Conservation (phyloP, 2,113 vertebrate genomes). For the Syrrhaptes paradoxus region DNA sequence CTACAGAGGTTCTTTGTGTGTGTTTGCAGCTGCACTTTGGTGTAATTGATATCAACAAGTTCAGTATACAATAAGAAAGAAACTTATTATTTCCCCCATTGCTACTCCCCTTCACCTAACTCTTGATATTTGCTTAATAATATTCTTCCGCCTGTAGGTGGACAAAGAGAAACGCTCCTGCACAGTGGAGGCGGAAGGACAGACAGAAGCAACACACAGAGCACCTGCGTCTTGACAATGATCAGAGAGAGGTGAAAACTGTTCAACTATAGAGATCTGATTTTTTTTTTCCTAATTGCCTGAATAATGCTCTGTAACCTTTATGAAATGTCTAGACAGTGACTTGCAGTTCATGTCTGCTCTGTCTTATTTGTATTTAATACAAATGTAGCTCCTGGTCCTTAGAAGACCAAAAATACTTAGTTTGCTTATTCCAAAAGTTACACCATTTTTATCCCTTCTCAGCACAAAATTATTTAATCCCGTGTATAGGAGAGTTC, state of each 20-base stretch:
- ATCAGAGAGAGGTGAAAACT: constrained; percentile 92
- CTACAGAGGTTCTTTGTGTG: background rate
- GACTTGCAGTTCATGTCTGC: background rate
- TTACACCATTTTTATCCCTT: background rate
- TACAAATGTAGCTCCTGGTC: background rate
- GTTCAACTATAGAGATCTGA: background rate
- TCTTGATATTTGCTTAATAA: background rate
- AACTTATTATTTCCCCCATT: background rate
- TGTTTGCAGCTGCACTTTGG: background rate
- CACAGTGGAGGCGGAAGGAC: constrained; percentile 95
- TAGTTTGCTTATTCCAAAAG: background rate
- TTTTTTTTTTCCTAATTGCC: background rate
- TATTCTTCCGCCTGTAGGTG: constrained; percentile 77
- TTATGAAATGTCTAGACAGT: background rate
- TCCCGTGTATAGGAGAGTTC: background rate
- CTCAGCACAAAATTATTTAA: background rate
- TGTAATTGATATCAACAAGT: background rate
- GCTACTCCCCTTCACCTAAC: background rate
- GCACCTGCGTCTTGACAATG: constrained; percentile 95
- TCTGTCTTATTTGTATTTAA: background rate
- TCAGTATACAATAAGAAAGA: background rate
- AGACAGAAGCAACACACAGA: constrained; percentile 96
- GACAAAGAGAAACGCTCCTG: constrained; percentile 95
- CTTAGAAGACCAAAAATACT: background rate
- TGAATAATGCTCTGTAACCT: background rate